Percentiles rank a stretch among this genome's conserved stretches.
phyloP scores from a whole-genome alignment of 2,888 invertebrate genomes.

The Helleia helle region DNA sequence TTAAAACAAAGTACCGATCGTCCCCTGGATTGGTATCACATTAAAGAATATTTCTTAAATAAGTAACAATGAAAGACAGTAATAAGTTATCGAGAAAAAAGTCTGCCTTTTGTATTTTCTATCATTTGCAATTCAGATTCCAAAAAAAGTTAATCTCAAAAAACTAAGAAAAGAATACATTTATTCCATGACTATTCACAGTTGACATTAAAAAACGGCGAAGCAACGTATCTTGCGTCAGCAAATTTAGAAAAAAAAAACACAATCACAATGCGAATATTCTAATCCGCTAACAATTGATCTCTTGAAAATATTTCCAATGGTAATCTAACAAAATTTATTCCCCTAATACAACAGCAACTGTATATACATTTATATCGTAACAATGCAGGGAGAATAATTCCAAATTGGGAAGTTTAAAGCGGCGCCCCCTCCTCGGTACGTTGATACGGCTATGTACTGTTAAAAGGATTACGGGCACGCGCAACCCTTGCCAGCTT shows the following conservation, averaged over 20 bases:
- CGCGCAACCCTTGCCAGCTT: constrained; percentile 31
- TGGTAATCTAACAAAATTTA: constrained; percentile 9
- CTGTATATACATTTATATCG: constrained; percentile 19
- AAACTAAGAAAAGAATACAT: constrained; percentile 4
- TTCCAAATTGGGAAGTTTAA: constrained; percentile 23
- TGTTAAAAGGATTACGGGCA: constrained; percentile 33
- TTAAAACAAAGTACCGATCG: too few relatives aligned
- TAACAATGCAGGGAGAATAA: constrained; percentile 19
- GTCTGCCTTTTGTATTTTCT: neutral
- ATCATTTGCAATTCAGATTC: neutral
- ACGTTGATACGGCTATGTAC: constrained; percentile 25
- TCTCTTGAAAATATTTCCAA: constrained; percentile 7
- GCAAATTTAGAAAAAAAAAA: constrained; percentile 4
- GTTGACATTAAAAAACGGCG: constrained; percentile 5
- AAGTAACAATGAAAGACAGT: too few relatives aligned
- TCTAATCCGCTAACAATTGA: constrained; percentile 9
- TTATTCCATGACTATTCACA: constrained; percentile 1
- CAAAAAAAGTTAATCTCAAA: neutral
- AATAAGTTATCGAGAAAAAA: too few relatives aligned
- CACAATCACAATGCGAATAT: constrained; percentile 6
- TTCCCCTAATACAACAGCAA: constrained; percentile 10
- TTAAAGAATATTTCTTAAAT: too few relatives aligned
- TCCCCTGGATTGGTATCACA: too few relatives aligned
- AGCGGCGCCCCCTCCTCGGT: constrained; percentile 14
- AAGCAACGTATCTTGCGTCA: constrained; percentile 2